Percentiles rank a stretch among this genome's conserved stretches.
Evolutionary conservation across 2,797 vertebrate species (phyloP).

Genomic region (Crocodylus rhombifer): DNA sequence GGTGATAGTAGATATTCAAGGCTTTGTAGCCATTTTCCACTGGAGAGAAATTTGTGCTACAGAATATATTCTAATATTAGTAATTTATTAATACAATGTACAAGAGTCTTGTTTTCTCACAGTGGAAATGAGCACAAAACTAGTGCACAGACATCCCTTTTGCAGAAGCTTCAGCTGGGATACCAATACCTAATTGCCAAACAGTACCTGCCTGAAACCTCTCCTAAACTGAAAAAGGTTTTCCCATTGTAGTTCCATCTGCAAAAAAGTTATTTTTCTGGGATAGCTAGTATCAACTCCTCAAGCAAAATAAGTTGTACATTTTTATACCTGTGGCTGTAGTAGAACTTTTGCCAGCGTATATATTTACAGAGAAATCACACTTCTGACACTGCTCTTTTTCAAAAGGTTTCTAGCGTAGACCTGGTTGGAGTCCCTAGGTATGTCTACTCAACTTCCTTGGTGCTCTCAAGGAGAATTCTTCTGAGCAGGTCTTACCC

Average conservation of each 20-base stretch:
- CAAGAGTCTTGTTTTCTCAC: neutral
- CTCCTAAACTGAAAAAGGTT: neutral
- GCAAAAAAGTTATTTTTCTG: neutral
- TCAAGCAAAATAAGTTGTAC: neutral
- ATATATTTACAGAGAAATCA: no score
- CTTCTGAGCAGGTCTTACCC: no score
- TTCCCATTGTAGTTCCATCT: neutral
- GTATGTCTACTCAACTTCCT: no score
- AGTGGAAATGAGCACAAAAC: neutral
- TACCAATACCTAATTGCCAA: neutral
- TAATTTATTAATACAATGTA: neutral
- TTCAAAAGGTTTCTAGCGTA: no score
- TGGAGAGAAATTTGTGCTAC: neutral
- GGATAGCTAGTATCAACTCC: neutral
- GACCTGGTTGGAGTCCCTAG: no score
- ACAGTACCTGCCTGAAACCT: neutral
- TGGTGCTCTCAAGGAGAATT: no score
- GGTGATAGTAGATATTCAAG: neutral
- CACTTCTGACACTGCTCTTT: no score
- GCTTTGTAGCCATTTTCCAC: neutral
- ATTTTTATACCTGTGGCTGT: no score
- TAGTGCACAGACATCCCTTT: neutral
- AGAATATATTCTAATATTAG: neutral
- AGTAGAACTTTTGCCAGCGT: no score
- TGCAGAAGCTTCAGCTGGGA: neutral